Percentiles rank a stretch among this genome's conserved stretches.
Conservation (phyloP, 2,113 vertebrate genomes). For the Butastur rufipennis region DNA sequence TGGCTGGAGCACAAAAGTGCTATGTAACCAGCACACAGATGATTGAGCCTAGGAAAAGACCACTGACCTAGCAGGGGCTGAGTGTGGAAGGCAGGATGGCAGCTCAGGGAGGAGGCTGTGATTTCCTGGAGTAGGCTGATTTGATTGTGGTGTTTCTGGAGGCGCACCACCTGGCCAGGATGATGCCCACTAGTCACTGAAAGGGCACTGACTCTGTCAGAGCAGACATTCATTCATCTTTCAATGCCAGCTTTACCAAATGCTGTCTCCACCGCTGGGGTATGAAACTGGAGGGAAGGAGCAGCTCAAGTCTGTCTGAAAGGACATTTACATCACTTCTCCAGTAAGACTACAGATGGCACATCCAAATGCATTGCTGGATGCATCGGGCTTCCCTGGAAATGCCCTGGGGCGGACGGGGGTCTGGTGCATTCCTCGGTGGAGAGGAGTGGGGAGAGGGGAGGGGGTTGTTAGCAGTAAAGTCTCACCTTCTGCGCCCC, state of each 20-base stretch:
- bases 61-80: background rate
- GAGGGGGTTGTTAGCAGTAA: slow-evolving; percentile 54
- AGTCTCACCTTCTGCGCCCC: slow-evolving; percentile 98
- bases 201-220: background rate
- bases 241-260: background rate
- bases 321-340: background rate
- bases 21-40: background rate
- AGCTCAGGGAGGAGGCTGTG: background rate
- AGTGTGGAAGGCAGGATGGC: background rate
- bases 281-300: background rate
- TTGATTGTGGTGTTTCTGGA: background rate
- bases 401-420: fast-evolving
- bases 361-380: background rate
- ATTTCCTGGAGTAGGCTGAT: background rate
- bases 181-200: background rate
- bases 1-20: background rate
- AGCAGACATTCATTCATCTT: background rate
- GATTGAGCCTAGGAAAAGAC: background rate
- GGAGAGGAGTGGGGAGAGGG: slow-evolving; percentile 24
- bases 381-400: background rate
- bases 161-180: background rate
- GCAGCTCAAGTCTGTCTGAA: background rate
- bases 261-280: background rate
- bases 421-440: background rate
- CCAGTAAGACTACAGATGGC: background rate